Base-by-base conservation (phyloP, 2,113 vertebrate species). In the Carassius gibelio region DNA sequence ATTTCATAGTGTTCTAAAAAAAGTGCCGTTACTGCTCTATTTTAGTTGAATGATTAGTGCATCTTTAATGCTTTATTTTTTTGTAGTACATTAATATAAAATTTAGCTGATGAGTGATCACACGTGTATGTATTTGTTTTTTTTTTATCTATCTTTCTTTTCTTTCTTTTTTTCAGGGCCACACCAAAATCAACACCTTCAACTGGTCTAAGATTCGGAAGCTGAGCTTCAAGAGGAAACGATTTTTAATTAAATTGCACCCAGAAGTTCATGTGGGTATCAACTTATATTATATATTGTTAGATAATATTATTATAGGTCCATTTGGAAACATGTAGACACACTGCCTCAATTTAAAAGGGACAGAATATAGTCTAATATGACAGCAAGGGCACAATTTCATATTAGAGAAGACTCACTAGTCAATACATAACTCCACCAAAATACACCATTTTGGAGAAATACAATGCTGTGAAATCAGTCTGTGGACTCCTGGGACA, bases 171-270 rank as follows among this genome's bases (percentile, higher is more conserved):
- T 89, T 84, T 86, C 85, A 99, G 98, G 97, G 96, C 48, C 93
- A 93, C 90, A 97, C 96, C n/a, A 99, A 97, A 91, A 99, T 99
- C 85, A 99, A 99, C 74, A 99, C 98, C 2, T 99, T 99, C 90
- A 99, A 99, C 85, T 99, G 98, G 98, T 99, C 98, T 26, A 98
- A 99, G 92, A 97, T 99, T 90, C 97, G 98, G 80, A 99, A 99
- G 88, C 93, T 99, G 82, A 99, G 98, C 91, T 99, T 99, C 93
- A 99, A 98, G 92, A 97, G 98, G 91, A 98, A 97, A 88, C 93
- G 96, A 1, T 99, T 99, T 91, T 96, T 99, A 77, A 96, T 99
- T 90, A 99, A 99, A 84, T 96, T 99, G 52, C 96, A 99, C 87
- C 95, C 97, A 42, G 98, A 99, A 76, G 98, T 97, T 84, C 96